These are phyloP conservation scores for Agrilus mali DNA, from an alignment of 2,888 invertebrate genomes.

Conservation along the genomic window DNA sequence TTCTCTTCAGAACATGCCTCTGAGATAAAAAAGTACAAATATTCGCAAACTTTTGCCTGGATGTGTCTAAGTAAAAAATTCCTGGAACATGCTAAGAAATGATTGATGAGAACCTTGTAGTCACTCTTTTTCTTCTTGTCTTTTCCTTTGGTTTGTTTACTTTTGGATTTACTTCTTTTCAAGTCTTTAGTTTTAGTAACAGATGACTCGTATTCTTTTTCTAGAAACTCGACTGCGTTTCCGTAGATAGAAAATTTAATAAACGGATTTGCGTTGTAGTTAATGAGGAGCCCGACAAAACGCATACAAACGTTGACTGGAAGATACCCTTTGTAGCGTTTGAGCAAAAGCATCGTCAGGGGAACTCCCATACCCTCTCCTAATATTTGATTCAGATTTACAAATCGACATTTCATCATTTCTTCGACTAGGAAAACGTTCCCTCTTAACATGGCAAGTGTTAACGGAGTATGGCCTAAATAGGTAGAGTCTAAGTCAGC, in stretches of 20 bases:
- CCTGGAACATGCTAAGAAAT: slow-evolving; percentile 6
- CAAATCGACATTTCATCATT: slow-evolving; percentile 17
- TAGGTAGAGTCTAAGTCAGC: slow-evolving; percentile 10
- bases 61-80: slow-evolving; percentile 15
- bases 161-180: slow-evolving; percentile 3
- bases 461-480: slow-evolving; percentile 28
- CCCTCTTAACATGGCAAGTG: slow-evolving; percentile 27
- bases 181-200: slow-evolving; percentile 1
- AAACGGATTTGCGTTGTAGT: slow-evolving; percentile 24
- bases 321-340: slow-evolving; percentile 20
- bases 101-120: too few relatives aligned
- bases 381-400: slow-evolving; percentile 23
- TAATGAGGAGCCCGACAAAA: slow-evolving; percentile 19
- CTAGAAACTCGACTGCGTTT: slow-evolving; percentile 25
- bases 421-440: slow-evolving; percentile 21
- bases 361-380: slow-evolving; percentile 26
- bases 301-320: slow-evolving; percentile 15
- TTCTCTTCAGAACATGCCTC: slow-evolving; percentile 17
- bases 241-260: slow-evolving; percentile 17
- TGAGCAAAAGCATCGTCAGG: slow-evolving; percentile 24
- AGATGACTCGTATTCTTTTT: slow-evolving; percentile 8
- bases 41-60: slow-evolving; percentile 17
- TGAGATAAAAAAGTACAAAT: slow-evolving; percentile 20
- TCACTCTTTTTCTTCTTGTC: neutral
- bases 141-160: slow-evolving; percentile 9